Evolutionary conservation across 2,113 vertebrate species (phyloP).

Genomic region (Rhombomys opimus): DNA sequence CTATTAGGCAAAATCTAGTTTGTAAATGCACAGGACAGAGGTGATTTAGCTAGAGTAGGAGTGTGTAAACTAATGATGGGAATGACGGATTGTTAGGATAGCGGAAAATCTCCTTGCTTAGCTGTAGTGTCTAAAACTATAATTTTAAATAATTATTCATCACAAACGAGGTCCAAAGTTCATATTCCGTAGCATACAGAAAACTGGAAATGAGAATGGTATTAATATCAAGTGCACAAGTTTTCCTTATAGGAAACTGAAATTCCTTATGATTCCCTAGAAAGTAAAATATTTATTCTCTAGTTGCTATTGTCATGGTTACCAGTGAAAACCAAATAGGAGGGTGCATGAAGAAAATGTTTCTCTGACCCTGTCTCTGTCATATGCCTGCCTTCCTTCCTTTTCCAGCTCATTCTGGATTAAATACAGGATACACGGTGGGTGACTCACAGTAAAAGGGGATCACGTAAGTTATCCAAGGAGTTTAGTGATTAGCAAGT

Average conservation of each 20-base stretch:
- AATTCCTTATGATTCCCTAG: neutral
- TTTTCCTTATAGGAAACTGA: neutral
- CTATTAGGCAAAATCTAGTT: neutral
- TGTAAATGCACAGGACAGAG: neutral
- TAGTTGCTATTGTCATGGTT: neutral
- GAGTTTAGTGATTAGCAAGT: neutral
- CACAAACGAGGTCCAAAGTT: neutral
- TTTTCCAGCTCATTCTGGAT: neutral
- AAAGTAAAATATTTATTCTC: conserved; percentile 16
- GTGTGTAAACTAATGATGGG: neutral
- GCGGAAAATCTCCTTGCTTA: neutral
- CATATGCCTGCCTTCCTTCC: neutral
- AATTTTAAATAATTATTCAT: neutral
- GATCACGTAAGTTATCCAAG: neutral
- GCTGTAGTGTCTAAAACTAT: neutral
- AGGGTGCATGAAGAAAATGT: neutral
- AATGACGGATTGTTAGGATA: neutral
- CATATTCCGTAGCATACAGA: neutral
- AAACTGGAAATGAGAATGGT: neutral
- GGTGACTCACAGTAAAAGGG: neutral
- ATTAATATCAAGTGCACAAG: neutral
- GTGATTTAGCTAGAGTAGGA: too few species aligned
- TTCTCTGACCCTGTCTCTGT: neutral
- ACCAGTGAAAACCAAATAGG: neutral
- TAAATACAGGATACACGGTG: neutral